These are phyloP conservation scores for Corella eumyota DNA, from an alignment of 23 tunicate species.

Conservation along the genomic window DNA sequence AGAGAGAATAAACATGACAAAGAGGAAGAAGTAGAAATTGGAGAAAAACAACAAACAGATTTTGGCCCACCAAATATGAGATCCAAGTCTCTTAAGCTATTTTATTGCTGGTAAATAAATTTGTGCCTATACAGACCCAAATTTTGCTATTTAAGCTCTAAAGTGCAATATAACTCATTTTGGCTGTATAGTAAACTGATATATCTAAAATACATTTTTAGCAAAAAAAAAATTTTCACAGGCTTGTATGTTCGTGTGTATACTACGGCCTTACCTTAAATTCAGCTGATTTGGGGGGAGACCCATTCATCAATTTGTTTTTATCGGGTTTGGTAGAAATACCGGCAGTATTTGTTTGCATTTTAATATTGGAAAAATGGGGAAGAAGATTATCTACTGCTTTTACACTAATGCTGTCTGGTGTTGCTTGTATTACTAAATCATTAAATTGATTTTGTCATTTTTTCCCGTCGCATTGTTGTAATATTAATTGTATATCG, in stretches of 20 bases:
- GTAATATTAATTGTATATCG: too few relatives aligned
- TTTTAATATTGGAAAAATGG: conserved; percentile 39
- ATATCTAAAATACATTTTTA: neutral
- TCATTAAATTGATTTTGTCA: too few relatives aligned
- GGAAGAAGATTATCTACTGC: conserved; percentile 61
- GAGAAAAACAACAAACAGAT: too few relatives aligned
- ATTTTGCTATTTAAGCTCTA: too few relatives aligned
- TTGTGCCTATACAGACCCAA: too few relatives aligned
- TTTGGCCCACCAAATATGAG: conserved; percentile 83
- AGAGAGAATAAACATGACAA: too few relatives aligned
- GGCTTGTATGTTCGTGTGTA: conserved; percentile 74
- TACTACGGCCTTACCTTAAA: conserved; percentile 95
- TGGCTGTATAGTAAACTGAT: neutral
- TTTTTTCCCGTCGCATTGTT: too few relatives aligned
- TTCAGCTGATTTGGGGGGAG: conserved; percentile 84
- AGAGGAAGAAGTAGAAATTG: too few relatives aligned
- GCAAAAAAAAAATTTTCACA: conserved; percentile 5
- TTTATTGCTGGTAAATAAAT: conserved; percentile 89
- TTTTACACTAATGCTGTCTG: conserved; percentile 24
- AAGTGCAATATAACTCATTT: neutral
- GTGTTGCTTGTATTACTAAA: conserved; percentile 45
- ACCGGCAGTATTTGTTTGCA: conserved; percentile 41
- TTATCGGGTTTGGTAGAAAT: conserved; percentile 72
- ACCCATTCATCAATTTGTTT: conserved; percentile 69
- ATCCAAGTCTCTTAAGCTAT: conserved; percentile 39